Percentiles rank a stretch among this genome's conserved stretches.
These are phyloP conservation scores for Melozone crissalis DNA, from an alignment of 2,113 vertebrate genomes.

Conservation along the genomic window DNA sequence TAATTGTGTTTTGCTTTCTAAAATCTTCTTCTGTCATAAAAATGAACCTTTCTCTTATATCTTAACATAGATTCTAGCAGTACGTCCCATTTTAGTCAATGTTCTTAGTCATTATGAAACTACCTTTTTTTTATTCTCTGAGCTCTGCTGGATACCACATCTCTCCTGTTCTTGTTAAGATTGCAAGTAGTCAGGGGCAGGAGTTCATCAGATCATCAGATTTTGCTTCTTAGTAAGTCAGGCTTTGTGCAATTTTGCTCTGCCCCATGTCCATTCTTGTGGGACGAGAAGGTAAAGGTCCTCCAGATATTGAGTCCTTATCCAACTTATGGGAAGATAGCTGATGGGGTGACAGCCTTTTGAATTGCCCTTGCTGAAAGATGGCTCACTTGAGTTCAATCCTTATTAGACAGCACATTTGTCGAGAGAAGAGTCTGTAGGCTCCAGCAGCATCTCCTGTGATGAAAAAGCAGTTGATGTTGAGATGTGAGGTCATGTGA, in stretches of 20 bases:
- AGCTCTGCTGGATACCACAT: background rate
- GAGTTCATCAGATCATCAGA: background rate
- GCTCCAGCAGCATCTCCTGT: background rate
- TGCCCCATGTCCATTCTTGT: background rate
- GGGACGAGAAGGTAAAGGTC: background rate
- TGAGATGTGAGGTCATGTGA: background rate
- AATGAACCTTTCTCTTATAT: background rate
- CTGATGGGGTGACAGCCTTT: background rate
- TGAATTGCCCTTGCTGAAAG: background rate
- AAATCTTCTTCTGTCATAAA: slow-evolving; percentile 6
- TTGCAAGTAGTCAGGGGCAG: background rate
- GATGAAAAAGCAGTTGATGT: background rate
- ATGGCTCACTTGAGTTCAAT: background rate
- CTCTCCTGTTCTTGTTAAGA: background rate
- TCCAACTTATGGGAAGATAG: background rate
- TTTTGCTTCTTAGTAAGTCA: background rate
- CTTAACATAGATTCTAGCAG: background rate
- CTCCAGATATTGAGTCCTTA: background rate
- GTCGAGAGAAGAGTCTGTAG: background rate
- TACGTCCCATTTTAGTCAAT: slow-evolving; percentile 3
- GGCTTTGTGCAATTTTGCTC: background rate
- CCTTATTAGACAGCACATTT: background rate
- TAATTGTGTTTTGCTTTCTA: slow-evolving; percentile 24
- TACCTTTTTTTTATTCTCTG: background rate
- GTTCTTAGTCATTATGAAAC: background rate